Percentiles rank a stretch among this genome's conserved stretches.
phyloP scores from a whole-genome alignment of 2,797 vertebrate species.

The Myotis myotis region DNA sequence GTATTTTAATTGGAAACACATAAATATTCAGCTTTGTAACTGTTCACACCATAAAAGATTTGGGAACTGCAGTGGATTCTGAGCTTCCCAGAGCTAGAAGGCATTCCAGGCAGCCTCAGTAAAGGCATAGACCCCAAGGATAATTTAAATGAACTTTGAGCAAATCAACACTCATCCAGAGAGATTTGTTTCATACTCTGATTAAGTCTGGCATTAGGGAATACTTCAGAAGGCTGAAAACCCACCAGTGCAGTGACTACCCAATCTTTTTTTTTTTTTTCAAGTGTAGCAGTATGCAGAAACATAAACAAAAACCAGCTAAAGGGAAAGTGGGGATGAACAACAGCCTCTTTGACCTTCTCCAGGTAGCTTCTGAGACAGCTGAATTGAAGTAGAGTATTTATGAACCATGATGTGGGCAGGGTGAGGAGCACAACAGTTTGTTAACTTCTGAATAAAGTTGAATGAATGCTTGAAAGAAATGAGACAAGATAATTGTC shows the following conservation, averaged over 20 bases:
- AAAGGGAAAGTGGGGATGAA: background rate
- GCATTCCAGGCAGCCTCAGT: background rate
- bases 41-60: constrained; percentile 13
- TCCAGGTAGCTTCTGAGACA: background rate
- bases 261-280: background rate
- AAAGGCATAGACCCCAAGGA: background rate
- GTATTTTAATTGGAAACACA: background rate
- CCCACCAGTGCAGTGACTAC: background rate
- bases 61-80: background rate
- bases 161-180: background rate
- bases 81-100: background rate
- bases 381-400: background rate
- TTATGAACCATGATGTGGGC: background rate
- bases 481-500: constrained; percentile 44
- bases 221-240: background rate
- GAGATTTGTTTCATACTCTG: background rate
- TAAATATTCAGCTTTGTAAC: background rate
- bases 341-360: background rate
- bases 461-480: constrained; percentile 54
- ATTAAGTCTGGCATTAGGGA: background rate
- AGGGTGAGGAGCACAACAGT: background rate
- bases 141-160: background rate
- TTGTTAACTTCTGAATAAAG: background rate
- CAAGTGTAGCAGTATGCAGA: background rate
- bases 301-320: background rate